Percentiles rank a stretch among this genome's conserved stretches.
phyloP scores from a whole-genome alignment of 2,888 invertebrate species.

The Spilosoma lubricipeda region DNA sequence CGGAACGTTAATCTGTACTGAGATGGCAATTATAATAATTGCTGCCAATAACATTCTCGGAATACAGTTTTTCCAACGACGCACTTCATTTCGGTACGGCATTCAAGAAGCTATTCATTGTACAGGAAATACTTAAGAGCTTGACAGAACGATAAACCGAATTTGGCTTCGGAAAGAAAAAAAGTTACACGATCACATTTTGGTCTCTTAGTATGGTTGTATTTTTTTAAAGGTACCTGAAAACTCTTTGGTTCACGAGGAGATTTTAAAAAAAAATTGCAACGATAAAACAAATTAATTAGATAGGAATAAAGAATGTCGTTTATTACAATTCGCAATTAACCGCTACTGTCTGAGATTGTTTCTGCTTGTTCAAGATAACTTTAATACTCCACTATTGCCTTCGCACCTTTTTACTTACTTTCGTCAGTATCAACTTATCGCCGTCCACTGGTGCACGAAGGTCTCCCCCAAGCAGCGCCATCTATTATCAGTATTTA shows the following conservation, averaged over 20 bases:
- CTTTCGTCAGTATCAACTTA: neutral
- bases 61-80: slow-evolving; percentile 13
- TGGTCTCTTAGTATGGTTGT: neutral
- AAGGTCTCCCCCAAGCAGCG: no score
- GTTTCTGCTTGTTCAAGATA: neutral
- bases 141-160: neutral
- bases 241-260: no score
- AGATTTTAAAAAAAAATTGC: neutral
- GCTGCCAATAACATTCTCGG: slow-evolving; percentile 18
- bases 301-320: neutral
- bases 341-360: neutral
- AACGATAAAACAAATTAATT: neutral
- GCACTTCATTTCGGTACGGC: slow-evolving; percentile 14
- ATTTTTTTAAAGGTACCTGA: no score
- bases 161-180: neutral
- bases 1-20: slow-evolving; percentile 19
- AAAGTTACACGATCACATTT: neutral
- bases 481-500: no score
- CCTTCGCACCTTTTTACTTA: neutral
- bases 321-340: no score
- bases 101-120: slow-evolving; percentile 31
- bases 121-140: slow-evolving; percentile 13
- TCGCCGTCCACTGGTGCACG: no score
- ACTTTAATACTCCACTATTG: neutral
- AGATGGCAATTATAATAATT: slow-evolving; percentile 20